Evolutionary conservation across 2,888 invertebrate genomes (phyloP).

Genomic region (Trisateles emortualis): DNA sequence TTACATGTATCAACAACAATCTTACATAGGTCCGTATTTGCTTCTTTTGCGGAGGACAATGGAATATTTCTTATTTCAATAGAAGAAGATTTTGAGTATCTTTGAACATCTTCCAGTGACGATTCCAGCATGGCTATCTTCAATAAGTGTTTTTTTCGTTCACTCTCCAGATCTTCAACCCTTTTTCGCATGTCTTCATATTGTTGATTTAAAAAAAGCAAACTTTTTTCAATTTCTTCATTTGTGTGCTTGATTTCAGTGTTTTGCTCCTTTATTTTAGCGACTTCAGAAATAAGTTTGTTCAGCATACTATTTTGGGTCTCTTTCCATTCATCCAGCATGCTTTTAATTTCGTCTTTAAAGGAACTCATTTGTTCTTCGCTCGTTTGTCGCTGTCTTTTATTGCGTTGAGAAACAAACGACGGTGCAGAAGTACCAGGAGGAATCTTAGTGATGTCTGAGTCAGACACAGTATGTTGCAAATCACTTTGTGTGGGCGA

Average conservation of each 20-base stretch:
- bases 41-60: not conserved
- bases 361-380: not conserved
- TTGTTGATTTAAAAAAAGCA: not conserved
- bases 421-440: no score
- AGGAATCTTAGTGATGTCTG: no score
- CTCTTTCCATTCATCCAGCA: not conserved
- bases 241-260: not conserved
- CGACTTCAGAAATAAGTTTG: not conserved
- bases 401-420: no score
- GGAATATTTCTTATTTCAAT: not conserved
- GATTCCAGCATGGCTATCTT: not conserved
- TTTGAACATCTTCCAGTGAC: conserved; percentile 5
- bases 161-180: not conserved
- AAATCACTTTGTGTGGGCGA: no score
- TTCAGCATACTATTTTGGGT: not conserved
- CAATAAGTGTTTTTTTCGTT: not conserved
- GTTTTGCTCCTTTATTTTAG: not conserved
- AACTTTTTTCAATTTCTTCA: not conserved
- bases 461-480: no score
- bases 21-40: not conserved
- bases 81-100: not conserved
- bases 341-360: not conserved
- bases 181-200: conserved; percentile 13
- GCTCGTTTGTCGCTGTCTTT: not conserved
- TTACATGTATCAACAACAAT: not conserved